A percentile compares a stretch with the other conserved stretches of the same genome.
phyloP scores from a whole-genome alignment of 2,113 vertebrate genomes.

The Bathybates hornii region DNA sequence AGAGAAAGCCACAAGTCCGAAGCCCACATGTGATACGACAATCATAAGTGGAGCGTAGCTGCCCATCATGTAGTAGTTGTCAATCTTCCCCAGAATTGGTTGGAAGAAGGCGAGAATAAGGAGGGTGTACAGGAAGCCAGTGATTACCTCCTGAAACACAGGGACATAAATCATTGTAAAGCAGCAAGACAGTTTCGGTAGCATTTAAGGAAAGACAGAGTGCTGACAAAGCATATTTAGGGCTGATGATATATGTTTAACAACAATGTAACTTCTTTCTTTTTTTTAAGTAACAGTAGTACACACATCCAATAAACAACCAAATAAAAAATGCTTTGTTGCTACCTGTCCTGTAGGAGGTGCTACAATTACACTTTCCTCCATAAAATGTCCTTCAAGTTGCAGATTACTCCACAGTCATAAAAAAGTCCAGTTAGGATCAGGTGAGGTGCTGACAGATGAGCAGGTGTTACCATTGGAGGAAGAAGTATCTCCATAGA shows the following conservation, averaged over 20 bases:
- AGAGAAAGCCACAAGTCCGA: constrained; percentile 90
- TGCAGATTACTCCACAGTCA: not conserved
- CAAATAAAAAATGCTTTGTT: not conserved
- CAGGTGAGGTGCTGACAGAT: not conserved
- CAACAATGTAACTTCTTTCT: not conserved
- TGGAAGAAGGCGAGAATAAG: constrained; percentile 85
- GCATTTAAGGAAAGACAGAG: not conserved
- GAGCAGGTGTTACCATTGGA: not conserved
- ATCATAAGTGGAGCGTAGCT: constrained; percentile 81
- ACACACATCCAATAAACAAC: not conserved
- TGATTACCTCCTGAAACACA: constrained; percentile 87
- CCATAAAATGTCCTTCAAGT: not conserved
- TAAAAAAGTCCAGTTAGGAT: not conserved
- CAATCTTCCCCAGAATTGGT: constrained; percentile 82
- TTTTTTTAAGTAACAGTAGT: not conserved
- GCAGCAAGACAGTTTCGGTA: not conserved
- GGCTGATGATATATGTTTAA: not conserved
- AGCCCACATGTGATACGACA: constrained; percentile 80
- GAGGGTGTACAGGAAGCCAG: constrained; percentile 87
- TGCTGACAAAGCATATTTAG: not conserved
- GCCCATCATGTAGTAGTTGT: constrained; percentile 87
- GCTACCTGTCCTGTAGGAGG: not conserved
- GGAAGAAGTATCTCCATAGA: not conserved
- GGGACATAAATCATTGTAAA: not conserved
- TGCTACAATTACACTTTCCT: not conserved